Conservation (phyloP, 2,888 invertebrate genomes). For the Drosophila suboccidentalis region DNA sequence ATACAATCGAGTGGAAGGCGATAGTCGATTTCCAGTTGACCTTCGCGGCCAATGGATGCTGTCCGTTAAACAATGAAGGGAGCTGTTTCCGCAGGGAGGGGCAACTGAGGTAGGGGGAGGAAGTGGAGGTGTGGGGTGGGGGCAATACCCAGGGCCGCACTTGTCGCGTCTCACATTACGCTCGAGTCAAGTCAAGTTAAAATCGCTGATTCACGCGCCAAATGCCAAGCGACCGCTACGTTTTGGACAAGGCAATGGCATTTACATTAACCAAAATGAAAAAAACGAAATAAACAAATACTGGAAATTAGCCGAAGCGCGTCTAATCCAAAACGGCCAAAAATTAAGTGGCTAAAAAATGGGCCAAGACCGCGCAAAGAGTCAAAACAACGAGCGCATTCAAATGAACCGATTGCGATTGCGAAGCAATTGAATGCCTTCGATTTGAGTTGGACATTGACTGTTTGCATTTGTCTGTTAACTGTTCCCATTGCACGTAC, state of each 20-base stretch:
- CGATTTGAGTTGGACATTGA: slow-evolving; percentile 45
- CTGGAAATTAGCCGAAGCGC: slow-evolving; percentile 63
- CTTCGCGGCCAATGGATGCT: slow-evolving; percentile 64
- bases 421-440: slow-evolving; percentile 48
- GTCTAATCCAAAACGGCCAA: slow-evolving; percentile 53
- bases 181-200: slow-evolving; percentile 16
- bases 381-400: slow-evolving; percentile 53
- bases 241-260: slow-evolving; percentile 50
- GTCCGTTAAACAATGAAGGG: slow-evolving; percentile 37
- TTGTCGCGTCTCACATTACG: slow-evolving; percentile 69
- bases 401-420: slow-evolving; percentile 58
- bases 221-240: slow-evolving; percentile 22
- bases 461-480: slow-evolving; percentile 17
- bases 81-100: slow-evolving; percentile 29
- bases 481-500: slow-evolving; percentile 49
- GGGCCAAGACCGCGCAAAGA: slow-evolving; percentile 65
- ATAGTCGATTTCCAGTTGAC: slow-evolving; percentile 51
- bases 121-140: slow-evolving; percentile 5
- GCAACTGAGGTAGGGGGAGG: not conserved
- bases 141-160: slow-evolving; percentile 65
- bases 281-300: slow-evolving; percentile 13
- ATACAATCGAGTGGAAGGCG: slow-evolving; percentile 34
- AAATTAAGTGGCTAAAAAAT: slow-evolving; percentile 41
- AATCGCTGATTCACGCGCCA: slow-evolving; percentile 64
- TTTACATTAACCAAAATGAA: slow-evolving; percentile 42